These are phyloP conservation scores for Brachypalpus laphriformis DNA, from an alignment of 2,888 invertebrate species.

Conservation along the genomic window DNA sequence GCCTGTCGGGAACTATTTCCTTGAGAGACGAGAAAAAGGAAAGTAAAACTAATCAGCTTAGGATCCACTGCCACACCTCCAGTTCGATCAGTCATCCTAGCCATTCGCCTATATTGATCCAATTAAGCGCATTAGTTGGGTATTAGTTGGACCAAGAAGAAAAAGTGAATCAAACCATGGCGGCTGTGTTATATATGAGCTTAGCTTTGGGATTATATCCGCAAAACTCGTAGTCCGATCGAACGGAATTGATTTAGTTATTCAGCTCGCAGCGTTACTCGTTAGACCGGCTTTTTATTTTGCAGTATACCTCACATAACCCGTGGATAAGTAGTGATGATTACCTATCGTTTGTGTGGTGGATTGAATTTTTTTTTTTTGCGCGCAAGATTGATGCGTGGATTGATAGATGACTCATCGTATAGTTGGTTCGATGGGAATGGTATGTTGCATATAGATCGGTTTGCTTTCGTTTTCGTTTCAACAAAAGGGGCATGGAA, in stretches of 20 bases:
- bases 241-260: conserved; percentile 42
- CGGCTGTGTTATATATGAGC: no score
- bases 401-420: conserved; percentile 16
- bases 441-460: not conserved
- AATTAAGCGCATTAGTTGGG: no score
- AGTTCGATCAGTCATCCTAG: not conserved
- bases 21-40: not conserved
- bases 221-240: no score
- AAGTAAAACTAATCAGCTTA: conserved; percentile 19
- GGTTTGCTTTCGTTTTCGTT: not conserved
- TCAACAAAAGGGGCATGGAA: not conserved
- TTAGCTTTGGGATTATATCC: conserved; percentile 24
- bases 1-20: conserved; percentile 2
- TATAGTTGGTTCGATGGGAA: no score
- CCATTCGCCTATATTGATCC: no score
- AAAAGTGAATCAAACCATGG: not conserved
- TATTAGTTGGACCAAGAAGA: no score
- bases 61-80: conserved; percentile 11
- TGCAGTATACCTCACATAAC: conserved; percentile 8
- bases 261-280: conserved; percentile 23
- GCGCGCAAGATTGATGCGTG: conserved; percentile 21
- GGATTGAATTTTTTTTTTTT: not conserved
- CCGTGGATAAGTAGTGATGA: not conserved
- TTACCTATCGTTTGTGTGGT: conserved; percentile 17
- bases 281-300: conserved; percentile 37